These are phyloP conservation scores for Drosophila sproati DNA, from an alignment of 1,140 invertebrate species.

Conservation along the genomic window DNA sequence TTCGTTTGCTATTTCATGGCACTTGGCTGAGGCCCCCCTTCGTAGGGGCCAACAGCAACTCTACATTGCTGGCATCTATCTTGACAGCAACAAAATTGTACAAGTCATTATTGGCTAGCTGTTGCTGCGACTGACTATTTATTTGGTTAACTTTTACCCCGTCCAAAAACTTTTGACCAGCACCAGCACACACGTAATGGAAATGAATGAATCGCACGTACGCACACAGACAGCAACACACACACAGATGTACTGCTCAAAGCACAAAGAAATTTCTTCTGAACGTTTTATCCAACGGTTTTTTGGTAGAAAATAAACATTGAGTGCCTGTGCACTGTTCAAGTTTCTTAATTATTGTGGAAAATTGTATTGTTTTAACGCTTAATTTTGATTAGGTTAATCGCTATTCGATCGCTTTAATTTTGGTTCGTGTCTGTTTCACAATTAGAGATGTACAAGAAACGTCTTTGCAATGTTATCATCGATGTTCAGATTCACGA, in stretches of 20 bases:
- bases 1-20: conserved; percentile 50
- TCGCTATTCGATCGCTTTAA: conserved; percentile 45
- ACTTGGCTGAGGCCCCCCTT: conserved; percentile 65
- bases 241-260: conserved; percentile 47
- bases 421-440: conserved; percentile 44
- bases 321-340: conserved; percentile 18
- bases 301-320: conserved; percentile 22
- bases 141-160: conserved; percentile 49
- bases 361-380: conserved; percentile 15
- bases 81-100: conserved; percentile 56
- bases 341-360: background rate
- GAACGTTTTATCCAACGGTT: conserved; percentile 14
- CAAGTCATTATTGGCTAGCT: conserved; percentile 53
- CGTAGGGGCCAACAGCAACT: conserved; percentile 68
- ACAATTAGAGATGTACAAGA: conserved; percentile 32
- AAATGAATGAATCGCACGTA: conserved; percentile 72
- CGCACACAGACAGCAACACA: conserved; percentile 53
- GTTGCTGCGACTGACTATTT: conserved; percentile 47
- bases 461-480: conserved; percentile 8
- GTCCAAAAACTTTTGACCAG: conserved; percentile 39
- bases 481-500: conserved; percentile 17
- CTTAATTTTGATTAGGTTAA: conserved; percentile 38
- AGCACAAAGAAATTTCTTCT: conserved; percentile 44
- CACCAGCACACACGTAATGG: conserved; percentile 68
- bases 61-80: conserved; percentile 71